These are phyloP conservation scores for Agelas oroides DNA, from an alignment of 37 sponge, comb jelly and placozoan genomes.

Conservation along the genomic window DNA sequence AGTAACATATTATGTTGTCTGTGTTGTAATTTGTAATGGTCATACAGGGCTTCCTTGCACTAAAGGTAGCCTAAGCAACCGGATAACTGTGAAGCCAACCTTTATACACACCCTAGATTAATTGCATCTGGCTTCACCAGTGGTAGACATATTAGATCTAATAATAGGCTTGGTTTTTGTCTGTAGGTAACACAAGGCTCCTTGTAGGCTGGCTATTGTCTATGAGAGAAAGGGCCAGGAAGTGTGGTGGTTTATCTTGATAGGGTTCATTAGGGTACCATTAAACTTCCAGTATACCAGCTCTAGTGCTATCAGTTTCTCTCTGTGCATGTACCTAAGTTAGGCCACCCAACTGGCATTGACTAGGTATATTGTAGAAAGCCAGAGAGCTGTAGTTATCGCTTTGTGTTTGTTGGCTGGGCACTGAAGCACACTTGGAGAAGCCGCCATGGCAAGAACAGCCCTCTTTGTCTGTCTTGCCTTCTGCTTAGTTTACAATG, in stretches of 20 bases:
- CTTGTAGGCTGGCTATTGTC: neutral
- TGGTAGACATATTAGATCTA: no score
- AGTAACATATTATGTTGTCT: no score
- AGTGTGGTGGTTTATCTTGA: no score
- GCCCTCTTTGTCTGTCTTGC: neutral
- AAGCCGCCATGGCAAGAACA: slow-evolving; percentile 25
- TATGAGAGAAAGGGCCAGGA: no score
- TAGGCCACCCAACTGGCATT: slow-evolving; percentile 37
- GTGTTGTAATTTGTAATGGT: no score
- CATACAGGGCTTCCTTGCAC: no score
- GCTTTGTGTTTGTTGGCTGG: slow-evolving; percentile 20
- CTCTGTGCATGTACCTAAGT: slow-evolving; percentile 2
- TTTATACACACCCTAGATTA: no score
- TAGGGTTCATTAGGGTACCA: no score
- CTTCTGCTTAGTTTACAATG: neutral
- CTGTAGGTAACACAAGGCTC: neutral
- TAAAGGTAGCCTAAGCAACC: no score
- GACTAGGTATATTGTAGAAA: slow-evolving; percentile 13
- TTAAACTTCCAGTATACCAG: neutral
- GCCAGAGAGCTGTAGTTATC: neutral
- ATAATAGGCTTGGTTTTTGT: neutral
- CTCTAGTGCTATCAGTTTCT: neutral
- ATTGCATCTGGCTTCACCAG: no score
- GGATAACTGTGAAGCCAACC: no score
- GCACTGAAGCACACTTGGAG: no score